Base-by-base conservation (phyloP, 2,113 vertebrate species). In the Coreoperca whiteheadi region DNA sequence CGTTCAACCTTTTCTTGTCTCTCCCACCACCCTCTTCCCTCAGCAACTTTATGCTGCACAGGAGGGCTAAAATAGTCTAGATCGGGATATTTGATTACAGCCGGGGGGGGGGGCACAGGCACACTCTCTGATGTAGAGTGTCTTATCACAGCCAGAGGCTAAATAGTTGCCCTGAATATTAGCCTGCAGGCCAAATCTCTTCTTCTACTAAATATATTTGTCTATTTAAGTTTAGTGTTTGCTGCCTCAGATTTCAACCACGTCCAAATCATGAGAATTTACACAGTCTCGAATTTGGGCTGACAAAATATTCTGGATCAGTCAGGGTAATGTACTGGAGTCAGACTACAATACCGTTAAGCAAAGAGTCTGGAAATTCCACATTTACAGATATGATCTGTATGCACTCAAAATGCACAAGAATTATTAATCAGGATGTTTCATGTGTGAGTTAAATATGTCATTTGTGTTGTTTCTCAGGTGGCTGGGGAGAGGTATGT, bases 401-500 rank as follows among this genome's bases (percentile, higher is more conserved):
- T 11, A 4, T 46, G 11, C 20, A 6, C 18, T 23, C 6, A 46
- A 15, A 48, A 63, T 4, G 4, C 21, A 11, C 30, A 34, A 14
- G 1, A 4, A 37, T 48, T 37, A 53, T 51, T 30, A 23, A 18
- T 20, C 37, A 51, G 53, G 53, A 8, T 1, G 30, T 41, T 60
- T 60, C 5, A 5, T 1, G n/a, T 46, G 14, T 21, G 28, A 61
- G 28, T 57, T 1, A 41, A 56, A 34, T 11, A 21, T 50, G 15
- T 70, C 2, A 20, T 8, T 10, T 6, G 6, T 59, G 6, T 1
- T 20, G 1, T 18, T 53, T 59, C 69, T 41, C 87, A 99, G 98
- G 98, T 99, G 68, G 98, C 98, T 0, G 98, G 98, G 0, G 98
- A 99, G 84, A 93, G 98, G 89, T 99, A 99, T 0, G 98, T 99